Base-by-base conservation (phyloP, 2,113 vertebrate species). In the Anhinga anhinga region DNA sequence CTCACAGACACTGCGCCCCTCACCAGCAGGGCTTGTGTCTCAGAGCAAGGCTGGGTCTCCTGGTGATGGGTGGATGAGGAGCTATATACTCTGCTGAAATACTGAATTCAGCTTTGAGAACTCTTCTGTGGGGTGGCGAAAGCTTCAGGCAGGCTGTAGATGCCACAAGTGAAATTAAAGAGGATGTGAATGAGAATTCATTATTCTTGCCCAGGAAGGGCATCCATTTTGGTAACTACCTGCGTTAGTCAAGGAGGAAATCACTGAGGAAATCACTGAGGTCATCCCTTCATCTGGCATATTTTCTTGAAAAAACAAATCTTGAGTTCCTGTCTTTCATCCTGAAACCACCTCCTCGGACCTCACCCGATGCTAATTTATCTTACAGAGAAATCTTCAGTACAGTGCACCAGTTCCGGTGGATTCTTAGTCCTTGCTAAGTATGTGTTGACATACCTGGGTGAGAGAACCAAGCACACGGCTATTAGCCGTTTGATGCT, bases 1-100 rank as follows among this genome's bases (percentile, higher is more conserved):
- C 3, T 1, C 50, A 32, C n/a, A 5, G 18, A 36, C 3, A 3
- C 27, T 2, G 6, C 0, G 0, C 5, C 53, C 9, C 19, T 69
- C 11, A 1, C 9, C 85, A 21, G 73, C 36, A 11, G 32, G 82
- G 34, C 44, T 38, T 47, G 29, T 49, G 29, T 7, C 44, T 65
- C 23, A 16, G 40, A 49, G 22, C 13, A 17, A 21, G 61, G 42
- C 38, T 1, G 0, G 11, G 34, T 15, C 21, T 53, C 17, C 45
- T 5, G 4, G 6, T 16, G 9, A 15, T 1, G 2, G 45, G 13
- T 77, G 8, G 32, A 16, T 30, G 40, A 29, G 34, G 53, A 50
- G n/a, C 23, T 40, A 44, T n/a, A 1, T 27, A 2, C 32, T 83
- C 32, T 44, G 53, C 32, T 52, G 61, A 74, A 88, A 56, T 13